Percentiles rank a stretch among this genome's conserved stretches.
Conservation (phyloP, 2,888 invertebrate species). For the Aricia artaxerxes region DNA sequence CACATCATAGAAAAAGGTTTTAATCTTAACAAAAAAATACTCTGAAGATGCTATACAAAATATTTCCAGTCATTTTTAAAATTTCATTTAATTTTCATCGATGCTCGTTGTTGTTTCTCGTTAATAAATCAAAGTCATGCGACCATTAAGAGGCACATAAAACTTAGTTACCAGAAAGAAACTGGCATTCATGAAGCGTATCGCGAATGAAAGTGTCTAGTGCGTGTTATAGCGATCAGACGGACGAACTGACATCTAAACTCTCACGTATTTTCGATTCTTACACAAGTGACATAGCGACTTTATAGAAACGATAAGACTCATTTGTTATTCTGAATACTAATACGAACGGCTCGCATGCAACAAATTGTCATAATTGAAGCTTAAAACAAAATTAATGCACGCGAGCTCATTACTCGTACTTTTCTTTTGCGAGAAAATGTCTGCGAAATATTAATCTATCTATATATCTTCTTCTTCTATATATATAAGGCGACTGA, state of each 20-base stretch:
- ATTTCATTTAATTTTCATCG: neutral
- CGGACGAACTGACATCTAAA: conserved; percentile 54
- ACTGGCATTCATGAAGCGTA: conserved; percentile 42
- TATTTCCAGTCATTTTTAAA: neutral
- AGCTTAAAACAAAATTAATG: conserved; percentile 64
- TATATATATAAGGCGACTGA: too few relatives aligned
- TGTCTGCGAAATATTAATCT: conserved; percentile 8
- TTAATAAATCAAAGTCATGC: conserved; percentile 41
- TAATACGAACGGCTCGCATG: conserved; percentile 65
- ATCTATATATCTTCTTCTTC: too few relatives aligned
- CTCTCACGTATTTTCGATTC: conserved; percentile 52
- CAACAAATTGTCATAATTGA: conserved; percentile 61
- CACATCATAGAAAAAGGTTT: too few relatives aligned
- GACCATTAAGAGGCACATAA: conserved; percentile 38
- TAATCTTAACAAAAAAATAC: neutral
- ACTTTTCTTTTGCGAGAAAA: conserved; percentile 43
- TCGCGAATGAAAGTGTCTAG: conserved; percentile 53
- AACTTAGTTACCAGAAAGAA: conserved; percentile 39
- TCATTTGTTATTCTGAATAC: conserved; percentile 69
- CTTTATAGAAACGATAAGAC: conserved; percentile 66
- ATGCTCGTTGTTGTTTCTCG: conserved; percentile 1
- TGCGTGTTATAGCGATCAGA: conserved; percentile 52
- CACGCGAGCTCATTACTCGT: conserved; percentile 56
- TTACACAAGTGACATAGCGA: conserved; percentile 57
- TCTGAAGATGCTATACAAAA: neutral